Conservation (phyloP, 2,797 vertebrate genomes). For the Microhierax caerulescens region DNA sequence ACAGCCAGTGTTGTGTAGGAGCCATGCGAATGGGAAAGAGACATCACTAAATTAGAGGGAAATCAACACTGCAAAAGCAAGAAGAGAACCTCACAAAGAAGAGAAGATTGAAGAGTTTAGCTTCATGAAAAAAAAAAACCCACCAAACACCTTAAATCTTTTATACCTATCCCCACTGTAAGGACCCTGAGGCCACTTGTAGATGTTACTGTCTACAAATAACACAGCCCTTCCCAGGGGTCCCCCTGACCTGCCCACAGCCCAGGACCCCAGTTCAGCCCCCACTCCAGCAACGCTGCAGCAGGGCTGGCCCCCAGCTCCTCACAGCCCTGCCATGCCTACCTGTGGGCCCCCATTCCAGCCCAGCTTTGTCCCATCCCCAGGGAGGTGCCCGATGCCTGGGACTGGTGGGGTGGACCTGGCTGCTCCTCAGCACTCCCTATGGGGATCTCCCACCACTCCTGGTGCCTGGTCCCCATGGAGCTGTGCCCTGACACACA, state of each 20-base stretch:
- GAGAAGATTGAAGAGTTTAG: not conserved
- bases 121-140: not conserved
- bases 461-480: not conserved
- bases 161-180: not conserved
- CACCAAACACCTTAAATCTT: not conserved
- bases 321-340: too few relatives aligned
- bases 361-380: not conserved
- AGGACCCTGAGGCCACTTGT: not conserved
- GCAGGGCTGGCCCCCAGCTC: not conserved
- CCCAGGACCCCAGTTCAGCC: not conserved
- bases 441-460: not conserved
- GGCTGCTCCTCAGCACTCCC: rapidly evolving
- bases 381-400: not conserved
- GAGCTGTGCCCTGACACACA: not conserved
- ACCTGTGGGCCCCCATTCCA: too few relatives aligned
- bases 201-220: not conserved
- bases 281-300: not conserved
- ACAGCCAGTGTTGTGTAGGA: not conserved
- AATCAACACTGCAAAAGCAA: not conserved
- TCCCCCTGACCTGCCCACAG: not conserved
- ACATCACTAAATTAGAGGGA: not conserved
- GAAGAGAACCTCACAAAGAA: not conserved
- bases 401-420: not conserved
- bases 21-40: not conserved
- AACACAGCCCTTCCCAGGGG: not conserved